Evolutionary conservation across 2,888 invertebrate species (phyloP), one percentile per base, ranked within the genome.

Genomic region (Chrysolina haemoptera): DNA sequence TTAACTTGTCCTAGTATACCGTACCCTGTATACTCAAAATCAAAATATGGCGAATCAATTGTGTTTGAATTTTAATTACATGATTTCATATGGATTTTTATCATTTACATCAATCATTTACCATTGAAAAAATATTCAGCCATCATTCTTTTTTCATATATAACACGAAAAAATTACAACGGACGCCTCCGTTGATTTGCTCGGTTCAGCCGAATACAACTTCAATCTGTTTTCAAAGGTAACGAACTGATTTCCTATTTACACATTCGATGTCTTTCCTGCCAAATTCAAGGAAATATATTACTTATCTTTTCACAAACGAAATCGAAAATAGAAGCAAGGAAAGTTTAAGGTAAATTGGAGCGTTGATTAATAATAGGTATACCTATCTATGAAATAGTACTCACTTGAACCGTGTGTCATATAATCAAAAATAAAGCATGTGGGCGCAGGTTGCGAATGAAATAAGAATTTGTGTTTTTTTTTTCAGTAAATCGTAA

Each of bases 361-460:
- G 59, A 59, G 22, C 59, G 27, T 35, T 59, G 35, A 59, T 59
- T 59, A 59, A 59, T 59, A 53, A 53, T 53, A 53, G 22, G 14
- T 27, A 59, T 59, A 59, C 59, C 59, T 59, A 59, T 59, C 22
- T 35, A 59, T 59, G 59, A 59, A 59, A 59, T n/a, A 59, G 35
- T 59, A 66, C 71, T 43, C 66, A 62, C 71, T 65, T 66, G 62
- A 71, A 65, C 55, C 35, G 53, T 63, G 66, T 66, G 71, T 71
- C 67, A 71, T 50, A 71, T 71, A 22, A 67, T 67, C 65, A 71
- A 71, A 71, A 71, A 71, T 71, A 71, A 66, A 71, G 46, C 50
- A 43, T 40, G 71, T 71, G 67, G 66, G 71, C 18, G 62, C 22
- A 6, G 50, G 48, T 62, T 66, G 66, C 59, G 59, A 71, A 66